Conservation (phyloP, 2,113 vertebrate species). For the Lates calcarifer region DNA sequence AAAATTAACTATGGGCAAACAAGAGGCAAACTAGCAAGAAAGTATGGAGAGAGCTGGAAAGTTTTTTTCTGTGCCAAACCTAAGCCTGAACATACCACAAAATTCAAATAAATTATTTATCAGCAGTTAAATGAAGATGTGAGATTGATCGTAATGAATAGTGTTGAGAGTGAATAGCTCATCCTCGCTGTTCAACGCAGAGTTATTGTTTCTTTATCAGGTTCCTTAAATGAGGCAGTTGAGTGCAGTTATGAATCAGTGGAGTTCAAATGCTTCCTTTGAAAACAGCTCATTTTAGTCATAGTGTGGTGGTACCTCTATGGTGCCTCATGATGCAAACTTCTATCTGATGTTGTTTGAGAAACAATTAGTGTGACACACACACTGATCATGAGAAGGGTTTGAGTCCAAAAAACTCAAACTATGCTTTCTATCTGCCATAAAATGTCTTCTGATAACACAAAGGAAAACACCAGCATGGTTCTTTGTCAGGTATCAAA, state of each 20-base stretch:
- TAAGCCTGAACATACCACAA: neutral
- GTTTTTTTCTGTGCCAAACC: neutral
- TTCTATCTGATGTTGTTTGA: too few relatives aligned
- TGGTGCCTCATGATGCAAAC: too few relatives aligned
- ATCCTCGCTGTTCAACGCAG: neutral
- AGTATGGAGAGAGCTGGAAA: neutral
- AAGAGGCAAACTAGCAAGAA: neutral
- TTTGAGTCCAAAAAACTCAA: too few relatives aligned
- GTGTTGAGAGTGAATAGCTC: neutral
- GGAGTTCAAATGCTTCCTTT: neutral
- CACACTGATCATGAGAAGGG: too few relatives aligned
- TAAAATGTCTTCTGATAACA: too few relatives aligned
- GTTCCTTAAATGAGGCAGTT: neutral
- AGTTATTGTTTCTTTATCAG: neutral
- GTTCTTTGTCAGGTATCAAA: neutral
- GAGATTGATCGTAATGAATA: neutral
- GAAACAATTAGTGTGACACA: too few relatives aligned
- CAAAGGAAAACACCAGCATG: neutral
- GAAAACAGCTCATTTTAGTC: too few relatives aligned
- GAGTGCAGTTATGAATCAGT: neutral
- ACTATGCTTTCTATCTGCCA: too few relatives aligned
- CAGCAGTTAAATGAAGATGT: neutral
- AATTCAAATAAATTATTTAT: neutral
- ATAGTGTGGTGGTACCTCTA: too few relatives aligned
- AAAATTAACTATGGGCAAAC: constrained; percentile 10